Evolutionary conservation across 35 echinoderm and acorn worm species (phyloP).

Genomic region (Lytechinus variegatus): DNA sequence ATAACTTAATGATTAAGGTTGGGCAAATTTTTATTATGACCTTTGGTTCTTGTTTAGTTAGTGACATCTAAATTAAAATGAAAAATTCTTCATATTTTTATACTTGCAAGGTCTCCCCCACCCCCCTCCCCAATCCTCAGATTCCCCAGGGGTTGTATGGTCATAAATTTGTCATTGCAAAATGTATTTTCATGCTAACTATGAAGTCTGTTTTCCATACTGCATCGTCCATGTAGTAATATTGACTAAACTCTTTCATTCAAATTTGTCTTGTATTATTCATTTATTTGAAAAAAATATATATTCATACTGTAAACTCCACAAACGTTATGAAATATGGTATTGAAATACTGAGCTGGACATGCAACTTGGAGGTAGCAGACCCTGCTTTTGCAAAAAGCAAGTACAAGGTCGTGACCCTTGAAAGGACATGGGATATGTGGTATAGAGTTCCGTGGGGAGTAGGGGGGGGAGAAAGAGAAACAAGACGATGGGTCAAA

Average conservation of each 20-base stretch:
- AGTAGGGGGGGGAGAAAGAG: background rate
- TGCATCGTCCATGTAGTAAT: too few species aligned
- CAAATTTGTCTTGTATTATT: too few species aligned
- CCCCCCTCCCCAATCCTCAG: too few species aligned
- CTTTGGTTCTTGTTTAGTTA: background rate
- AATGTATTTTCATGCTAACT: too few species aligned
- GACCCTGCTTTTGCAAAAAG: background rate
- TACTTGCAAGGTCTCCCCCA: too few species aligned
- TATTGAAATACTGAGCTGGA: background rate
- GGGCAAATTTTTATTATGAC: background rate
- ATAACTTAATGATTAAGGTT: too few species aligned
- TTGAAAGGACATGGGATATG: background rate
- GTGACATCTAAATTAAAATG: background rate
- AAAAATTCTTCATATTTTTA: too few species aligned
- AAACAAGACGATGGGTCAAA: background rate
- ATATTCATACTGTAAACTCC: background rate
- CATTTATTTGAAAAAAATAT: too few species aligned
- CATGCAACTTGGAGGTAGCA: background rate
- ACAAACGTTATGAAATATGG: background rate
- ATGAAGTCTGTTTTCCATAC: too few species aligned
- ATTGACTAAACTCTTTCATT: too few species aligned
- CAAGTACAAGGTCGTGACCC: background rate
- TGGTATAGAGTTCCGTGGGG: background rate
- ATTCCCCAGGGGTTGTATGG: too few species aligned
- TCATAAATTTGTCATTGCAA: too few species aligned